Evolutionary conservation across 2,888 invertebrate species (phyloP).

Genomic region (Meliscaeva auricollis): DNA sequence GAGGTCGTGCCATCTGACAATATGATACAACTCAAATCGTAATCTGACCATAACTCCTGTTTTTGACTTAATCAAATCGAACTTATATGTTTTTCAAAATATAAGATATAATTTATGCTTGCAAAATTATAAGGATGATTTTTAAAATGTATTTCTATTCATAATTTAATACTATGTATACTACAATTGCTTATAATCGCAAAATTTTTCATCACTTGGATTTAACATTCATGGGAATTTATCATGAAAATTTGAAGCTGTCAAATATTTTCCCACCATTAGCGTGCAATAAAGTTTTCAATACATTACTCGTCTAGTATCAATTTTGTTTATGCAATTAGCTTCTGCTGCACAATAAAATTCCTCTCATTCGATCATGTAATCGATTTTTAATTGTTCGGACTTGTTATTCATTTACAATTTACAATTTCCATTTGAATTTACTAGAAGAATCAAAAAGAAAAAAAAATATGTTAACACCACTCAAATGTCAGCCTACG

Average conservation of each 20-base stretch:
- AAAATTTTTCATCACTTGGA: too few species aligned
- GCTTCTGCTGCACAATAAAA: not conserved
- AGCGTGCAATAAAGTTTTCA: not conserved
- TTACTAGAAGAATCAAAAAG: constrained; percentile 19
- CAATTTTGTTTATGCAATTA: constrained; percentile 45
- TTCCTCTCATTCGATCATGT: constrained; percentile 40
- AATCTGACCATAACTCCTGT: too few species aligned
- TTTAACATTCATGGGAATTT: too few species aligned
- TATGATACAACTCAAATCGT: too few species aligned
- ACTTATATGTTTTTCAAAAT: too few species aligned
- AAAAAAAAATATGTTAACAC: constrained; percentile 20
- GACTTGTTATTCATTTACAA: constrained; percentile 48
- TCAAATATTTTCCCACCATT: constrained; percentile 39
- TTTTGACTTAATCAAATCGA: too few species aligned
- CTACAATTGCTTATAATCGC: too few species aligned
- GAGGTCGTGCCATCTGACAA: too few species aligned
- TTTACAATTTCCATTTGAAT: constrained; percentile 59
- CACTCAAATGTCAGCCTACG: constrained; percentile 57
- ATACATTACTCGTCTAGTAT: not conserved
- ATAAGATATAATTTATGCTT: too few species aligned
- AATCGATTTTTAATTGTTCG: constrained; percentile 74
- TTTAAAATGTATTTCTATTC: too few species aligned
- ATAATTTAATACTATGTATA: too few species aligned
- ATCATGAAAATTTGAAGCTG: not conserved
- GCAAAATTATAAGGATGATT: too few species aligned